These are phyloP conservation scores for Neodiprion pinetum DNA, from an alignment of 1,140 invertebrate species.

Conservation along the genomic window DNA sequence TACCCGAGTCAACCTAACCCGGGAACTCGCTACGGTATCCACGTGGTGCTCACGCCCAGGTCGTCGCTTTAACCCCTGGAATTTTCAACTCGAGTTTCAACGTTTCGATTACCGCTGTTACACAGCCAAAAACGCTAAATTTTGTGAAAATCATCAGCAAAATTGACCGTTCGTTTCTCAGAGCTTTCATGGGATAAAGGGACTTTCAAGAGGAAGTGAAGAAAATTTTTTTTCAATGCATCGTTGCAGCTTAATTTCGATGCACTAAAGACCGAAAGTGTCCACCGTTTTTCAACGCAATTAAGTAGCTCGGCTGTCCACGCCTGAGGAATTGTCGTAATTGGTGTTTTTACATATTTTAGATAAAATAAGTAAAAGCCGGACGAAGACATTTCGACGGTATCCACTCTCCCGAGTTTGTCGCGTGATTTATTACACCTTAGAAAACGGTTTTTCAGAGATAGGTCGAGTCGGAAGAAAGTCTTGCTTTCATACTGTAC, in stretches of 20 bases:
- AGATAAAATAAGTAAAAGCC: not conserved
- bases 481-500: too few species aligned
- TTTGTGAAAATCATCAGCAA: not conserved
- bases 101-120: not conserved
- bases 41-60: slow-evolving; percentile 14
- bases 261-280: not conserved
- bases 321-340: not conserved
- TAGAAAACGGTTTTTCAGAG: not conserved
- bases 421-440: not conserved
- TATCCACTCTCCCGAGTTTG: not conserved
- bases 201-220: not conserved
- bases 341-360: not conserved
- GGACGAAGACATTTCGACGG: not conserved
- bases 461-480: too few species aligned
- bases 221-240: too few species aligned
- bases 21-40: slow-evolving; percentile 8
- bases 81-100: slow-evolving; percentile 31
- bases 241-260: not conserved
- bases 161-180: slow-evolving; percentile 16
- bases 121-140: not conserved
- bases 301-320: not conserved
- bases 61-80: slow-evolving; percentile 41
- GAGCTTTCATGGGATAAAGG: not conserved
- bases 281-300: not conserved
- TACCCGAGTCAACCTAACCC: slow-evolving; percentile 17